Percentiles rank a stretch among this genome's conserved stretches.
Conservation (phyloP, 2,797 vertebrate species). For the Chloroceryle amazona region DNA sequence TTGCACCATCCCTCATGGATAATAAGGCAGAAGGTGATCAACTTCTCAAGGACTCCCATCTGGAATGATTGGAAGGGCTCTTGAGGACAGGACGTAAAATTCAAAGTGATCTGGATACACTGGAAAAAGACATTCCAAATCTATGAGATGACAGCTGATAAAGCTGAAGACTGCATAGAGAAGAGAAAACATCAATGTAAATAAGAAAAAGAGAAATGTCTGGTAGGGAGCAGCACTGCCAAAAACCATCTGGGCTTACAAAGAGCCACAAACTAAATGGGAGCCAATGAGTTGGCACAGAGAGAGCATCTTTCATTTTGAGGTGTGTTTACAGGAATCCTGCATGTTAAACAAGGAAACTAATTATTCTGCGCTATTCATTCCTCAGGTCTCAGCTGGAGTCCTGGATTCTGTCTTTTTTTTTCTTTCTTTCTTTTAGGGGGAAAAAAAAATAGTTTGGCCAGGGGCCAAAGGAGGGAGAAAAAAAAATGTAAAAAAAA, state of each 20-base stretch:
- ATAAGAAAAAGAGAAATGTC: neutral
- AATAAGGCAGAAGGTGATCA: neutral
- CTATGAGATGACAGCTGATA: accelerated
- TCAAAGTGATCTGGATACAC: neutral
- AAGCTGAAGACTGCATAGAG: neutral
- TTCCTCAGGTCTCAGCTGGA: constrained; percentile 17
- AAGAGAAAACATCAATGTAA: neutral
- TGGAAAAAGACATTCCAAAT: neutral
- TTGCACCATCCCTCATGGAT: neutral
- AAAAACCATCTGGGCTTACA: constrained; percentile 2
- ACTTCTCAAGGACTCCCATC: neutral
- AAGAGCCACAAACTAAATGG: neutral
- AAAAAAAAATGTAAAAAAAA: neutral
- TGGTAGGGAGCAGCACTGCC: neutral
- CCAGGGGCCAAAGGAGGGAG: neutral
- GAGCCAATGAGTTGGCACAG: neutral
- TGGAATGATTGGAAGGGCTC: neutral
- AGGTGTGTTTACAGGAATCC: constrained; percentile 22
- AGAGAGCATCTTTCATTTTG: constrained; percentile 7
- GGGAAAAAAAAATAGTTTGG: neutral
- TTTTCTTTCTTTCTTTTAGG: neutral
- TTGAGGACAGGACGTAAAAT: neutral
- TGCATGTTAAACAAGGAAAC: neutral
- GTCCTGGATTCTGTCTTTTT: neutral
- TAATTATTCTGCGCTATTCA: neutral